Evolutionary conservation across 2,888 invertebrate genomes (phyloP).

Genomic region (Aporophyla nigra): DNA sequence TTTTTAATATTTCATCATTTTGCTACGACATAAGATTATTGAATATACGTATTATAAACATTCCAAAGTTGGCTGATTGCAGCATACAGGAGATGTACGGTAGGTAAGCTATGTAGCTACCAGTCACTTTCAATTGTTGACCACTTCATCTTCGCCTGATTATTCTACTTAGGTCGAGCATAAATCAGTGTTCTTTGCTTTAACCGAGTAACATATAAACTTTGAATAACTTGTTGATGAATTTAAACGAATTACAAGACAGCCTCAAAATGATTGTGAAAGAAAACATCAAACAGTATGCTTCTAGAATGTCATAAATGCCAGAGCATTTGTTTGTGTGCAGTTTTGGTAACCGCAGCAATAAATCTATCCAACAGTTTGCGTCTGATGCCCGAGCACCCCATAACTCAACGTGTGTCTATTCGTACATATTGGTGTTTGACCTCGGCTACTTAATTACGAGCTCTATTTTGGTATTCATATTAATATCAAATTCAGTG

Average conservation of each 20-base stretch:
- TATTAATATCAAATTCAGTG: not conserved
- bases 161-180: too few species aligned
- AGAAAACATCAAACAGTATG: not conserved
- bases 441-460: constrained; percentile 31
- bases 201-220: not conserved
- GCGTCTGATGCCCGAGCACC: not conserved
- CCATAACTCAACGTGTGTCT: constrained; percentile 17
- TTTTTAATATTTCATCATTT: not conserved
- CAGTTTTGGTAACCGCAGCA: not conserved
- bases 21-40: not conserved
- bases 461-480: constrained; percentile 5
- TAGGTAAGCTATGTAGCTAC: not conserved
- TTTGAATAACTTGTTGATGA: not conserved
- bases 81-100: not conserved
- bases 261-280: not conserved
- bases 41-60: not conserved
- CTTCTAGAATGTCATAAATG: not conserved
- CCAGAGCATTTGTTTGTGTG: not conserved
- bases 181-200: too few species aligned
- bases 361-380: constrained; percentile 17
- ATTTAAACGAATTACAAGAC: not conserved
- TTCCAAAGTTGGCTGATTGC: not conserved
- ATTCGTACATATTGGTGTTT: not conserved
- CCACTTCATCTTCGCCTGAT: not conserved
- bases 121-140: not conserved